These are phyloP conservation scores for Tautogolabrus adspersus DNA, from an alignment of 2,113 vertebrate genomes.

Conservation along the genomic window DNA sequence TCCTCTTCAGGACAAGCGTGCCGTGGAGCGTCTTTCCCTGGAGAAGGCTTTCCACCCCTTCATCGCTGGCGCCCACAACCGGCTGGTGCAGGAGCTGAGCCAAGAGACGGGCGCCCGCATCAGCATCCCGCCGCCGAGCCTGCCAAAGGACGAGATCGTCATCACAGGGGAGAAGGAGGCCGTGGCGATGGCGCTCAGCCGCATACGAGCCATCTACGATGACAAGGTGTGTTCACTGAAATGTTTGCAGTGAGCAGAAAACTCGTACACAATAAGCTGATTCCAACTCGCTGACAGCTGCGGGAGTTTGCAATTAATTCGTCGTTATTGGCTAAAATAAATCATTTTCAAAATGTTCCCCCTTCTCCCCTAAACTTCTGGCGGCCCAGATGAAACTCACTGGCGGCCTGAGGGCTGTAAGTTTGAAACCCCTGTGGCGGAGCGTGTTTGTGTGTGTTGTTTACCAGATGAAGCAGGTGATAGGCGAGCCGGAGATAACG, in stretches of 20 bases:
- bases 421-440: slow-evolving; percentile 10
- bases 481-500: slow-evolving; percentile 47
- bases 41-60: slow-evolving; percentile 86
- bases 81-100: slow-evolving; percentile 83
- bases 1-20: slow-evolving; percentile 80
- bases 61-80: slow-evolving; percentile 82
- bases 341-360: too few species aligned
- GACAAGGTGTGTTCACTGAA: slow-evolving; percentile 78
- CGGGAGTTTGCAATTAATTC: too few species aligned
- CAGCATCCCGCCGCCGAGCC: slow-evolving; percentile 82
- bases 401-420: too few species aligned
- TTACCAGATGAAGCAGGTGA: slow-evolving; percentile 34
- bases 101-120: slow-evolving; percentile 84
- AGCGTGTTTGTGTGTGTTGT: slow-evolving; percentile 2
- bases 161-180: slow-evolving; percentile 86
- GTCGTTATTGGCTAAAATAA: too few species aligned
- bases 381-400: too few species aligned
- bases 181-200: slow-evolving; percentile 76
- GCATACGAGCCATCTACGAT: slow-evolving; percentile 83
- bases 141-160: slow-evolving; percentile 84
- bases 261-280: too few species aligned
- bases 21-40: slow-evolving; percentile 82
- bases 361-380: too few species aligned
- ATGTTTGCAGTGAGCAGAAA: too few species aligned
- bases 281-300: too few species aligned